Percentiles rank a stretch among this genome's conserved stretches.
These are phyloP conservation scores for Arnoldichthys spilopterus DNA, from an alignment of 2,797 vertebrate genomes.

Conservation along the genomic window DNA sequence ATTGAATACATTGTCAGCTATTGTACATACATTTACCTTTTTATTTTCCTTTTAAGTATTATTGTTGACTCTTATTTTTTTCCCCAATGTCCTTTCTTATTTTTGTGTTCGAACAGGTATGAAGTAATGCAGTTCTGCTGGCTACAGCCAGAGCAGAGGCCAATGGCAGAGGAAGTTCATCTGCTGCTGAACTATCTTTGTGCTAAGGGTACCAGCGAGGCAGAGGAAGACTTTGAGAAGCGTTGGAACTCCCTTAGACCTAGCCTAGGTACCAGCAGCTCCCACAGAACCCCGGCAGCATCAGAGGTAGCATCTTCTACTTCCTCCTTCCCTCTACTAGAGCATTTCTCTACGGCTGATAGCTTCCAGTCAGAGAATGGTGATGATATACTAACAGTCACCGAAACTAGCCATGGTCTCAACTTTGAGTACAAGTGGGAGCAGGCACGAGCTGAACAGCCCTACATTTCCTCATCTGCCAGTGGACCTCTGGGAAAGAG, in stretches of 20 bases:
- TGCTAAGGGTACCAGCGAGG: constrained; percentile 88
- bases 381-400: constrained; percentile 94
- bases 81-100: not conserved
- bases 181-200: constrained; percentile 93
- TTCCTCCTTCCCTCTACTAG: constrained; percentile 88
- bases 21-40: not conserved
- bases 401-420: constrained; percentile 93
- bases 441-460: constrained; percentile 82
- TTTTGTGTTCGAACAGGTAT: constrained; percentile 82
- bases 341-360: constrained; percentile 85
- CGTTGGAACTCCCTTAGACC: constrained; percentile 95
- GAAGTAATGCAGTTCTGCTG: constrained; percentile 99
- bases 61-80: not conserved
- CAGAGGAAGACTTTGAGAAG: constrained; percentile 91
- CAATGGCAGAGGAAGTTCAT: constrained; percentile 92
- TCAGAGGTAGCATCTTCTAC: constrained; percentile 78
- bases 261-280: constrained; percentile 72
- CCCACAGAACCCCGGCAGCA: constrained; percentile 67
- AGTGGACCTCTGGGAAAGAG: constrained; percentile 82
- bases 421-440: constrained; percentile 99
- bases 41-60: not conserved
- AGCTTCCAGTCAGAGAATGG: constrained; percentile 87
- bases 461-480: constrained; percentile 81
- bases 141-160: constrained; percentile 95
- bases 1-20: not conserved